Percentiles rank a stretch among this genome's conserved stretches.
phyloP scores from a whole-genome alignment of 2,113 vertebrate species.

The Dromiciops gliroides region DNA sequence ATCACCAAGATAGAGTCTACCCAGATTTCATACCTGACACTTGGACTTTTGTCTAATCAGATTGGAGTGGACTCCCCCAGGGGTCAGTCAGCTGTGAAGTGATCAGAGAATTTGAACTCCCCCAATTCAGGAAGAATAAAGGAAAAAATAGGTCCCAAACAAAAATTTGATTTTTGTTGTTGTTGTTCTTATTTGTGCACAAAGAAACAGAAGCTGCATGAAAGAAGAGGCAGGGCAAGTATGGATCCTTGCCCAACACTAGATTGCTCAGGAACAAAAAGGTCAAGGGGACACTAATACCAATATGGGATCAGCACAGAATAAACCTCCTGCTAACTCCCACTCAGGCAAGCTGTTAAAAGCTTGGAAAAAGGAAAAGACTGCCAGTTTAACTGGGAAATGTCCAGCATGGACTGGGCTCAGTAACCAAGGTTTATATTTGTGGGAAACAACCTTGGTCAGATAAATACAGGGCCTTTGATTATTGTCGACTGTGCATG shows the following conservation, averaged over 20 bases:
- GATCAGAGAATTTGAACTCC: not conserved
- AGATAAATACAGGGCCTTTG: not conserved
- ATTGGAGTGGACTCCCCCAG: not conserved
- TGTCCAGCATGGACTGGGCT: not conserved
- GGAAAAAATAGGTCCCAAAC: not conserved
- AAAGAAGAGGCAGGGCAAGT: not conserved
- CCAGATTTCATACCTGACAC: not conserved
- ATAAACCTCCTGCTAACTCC: not conserved
- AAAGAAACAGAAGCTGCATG: not conserved
- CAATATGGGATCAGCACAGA: not conserved
- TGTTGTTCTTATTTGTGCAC: not conserved
- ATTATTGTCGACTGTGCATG: not conserved
- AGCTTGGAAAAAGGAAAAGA: not conserved
- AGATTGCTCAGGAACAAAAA: not conserved
- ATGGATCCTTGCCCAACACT: not conserved
- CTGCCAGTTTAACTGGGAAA: not conserved
- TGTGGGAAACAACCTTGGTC: not conserved
- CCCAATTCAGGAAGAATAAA: not conserved
- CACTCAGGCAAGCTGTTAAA: not conserved
- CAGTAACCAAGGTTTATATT: not conserved
- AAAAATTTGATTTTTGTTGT: not conserved
- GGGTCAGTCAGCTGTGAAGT: not conserved
- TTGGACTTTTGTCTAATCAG: not conserved
- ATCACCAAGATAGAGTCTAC: not conserved
- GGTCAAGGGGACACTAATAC: not conserved